A percentile compares a stretch with the other conserved stretches of the same genome.
Evolutionary conservation across 2,113 vertebrate species (phyloP).

Genomic region (Globicephala melas): DNA sequence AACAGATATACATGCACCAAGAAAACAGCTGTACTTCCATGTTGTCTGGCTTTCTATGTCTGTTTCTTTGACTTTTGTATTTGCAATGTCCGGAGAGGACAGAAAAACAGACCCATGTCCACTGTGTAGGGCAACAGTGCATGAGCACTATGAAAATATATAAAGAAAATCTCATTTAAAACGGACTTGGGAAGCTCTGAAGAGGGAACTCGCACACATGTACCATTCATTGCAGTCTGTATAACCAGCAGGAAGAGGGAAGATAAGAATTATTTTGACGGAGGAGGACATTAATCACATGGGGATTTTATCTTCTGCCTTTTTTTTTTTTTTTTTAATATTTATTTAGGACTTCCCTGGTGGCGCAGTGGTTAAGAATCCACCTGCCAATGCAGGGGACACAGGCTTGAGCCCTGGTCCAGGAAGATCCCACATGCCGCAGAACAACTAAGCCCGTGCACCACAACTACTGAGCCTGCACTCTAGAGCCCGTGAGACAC

Average conservation of each 20-base stretch:
- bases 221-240: neutral
- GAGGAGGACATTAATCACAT: neutral
- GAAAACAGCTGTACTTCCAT: neutral
- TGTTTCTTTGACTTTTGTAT: neutral
- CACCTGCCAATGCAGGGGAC: too few relatives aligned
- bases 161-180: neutral
- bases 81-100: neutral
- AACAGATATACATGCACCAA: neutral
- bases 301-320: neutral
- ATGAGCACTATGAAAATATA: neutral
- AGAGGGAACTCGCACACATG: neutral
- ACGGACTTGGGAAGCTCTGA: neutral
- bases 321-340: neutral
- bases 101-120: neutral
- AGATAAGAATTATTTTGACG: neutral
- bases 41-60: neutral
- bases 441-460: too few relatives aligned
- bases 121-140: neutral
- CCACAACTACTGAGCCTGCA: too few relatives aligned
- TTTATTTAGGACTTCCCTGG: too few relatives aligned
- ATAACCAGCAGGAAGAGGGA: neutral
- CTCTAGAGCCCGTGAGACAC: too few relatives aligned
- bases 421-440: too few relatives aligned
- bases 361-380: too few relatives aligned
- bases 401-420: too few relatives aligned